Conservation (phyloP, 2,113 vertebrate species). For the Noturus placidus region DNA sequence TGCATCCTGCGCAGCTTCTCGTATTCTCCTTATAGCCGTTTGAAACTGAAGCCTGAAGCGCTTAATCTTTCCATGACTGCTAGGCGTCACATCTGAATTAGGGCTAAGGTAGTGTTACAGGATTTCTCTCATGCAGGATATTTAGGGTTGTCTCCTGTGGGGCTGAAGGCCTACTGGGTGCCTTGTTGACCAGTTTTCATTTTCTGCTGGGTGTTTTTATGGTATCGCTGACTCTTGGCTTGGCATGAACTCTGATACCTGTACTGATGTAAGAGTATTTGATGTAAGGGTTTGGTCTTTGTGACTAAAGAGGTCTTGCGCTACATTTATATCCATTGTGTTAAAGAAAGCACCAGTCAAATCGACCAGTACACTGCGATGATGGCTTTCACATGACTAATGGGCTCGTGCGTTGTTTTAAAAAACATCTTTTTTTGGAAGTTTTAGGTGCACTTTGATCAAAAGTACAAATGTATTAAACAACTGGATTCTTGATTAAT, state of each 20-base stretch:
- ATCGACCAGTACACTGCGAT: neutral
- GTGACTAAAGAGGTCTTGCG: neutral
- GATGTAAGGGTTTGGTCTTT: neutral
- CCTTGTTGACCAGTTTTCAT: neutral
- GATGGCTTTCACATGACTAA: neutral
- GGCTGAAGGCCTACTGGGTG: neutral
- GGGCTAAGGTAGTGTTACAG: conserved; percentile 39
- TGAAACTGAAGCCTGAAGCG: conserved; percentile 1
- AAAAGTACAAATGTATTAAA: neutral
- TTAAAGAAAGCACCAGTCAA: neutral
- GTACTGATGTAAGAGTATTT: too few species aligned
- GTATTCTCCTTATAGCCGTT: neutral
- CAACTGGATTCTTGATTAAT: neutral
- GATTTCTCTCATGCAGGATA: conserved; percentile 22
- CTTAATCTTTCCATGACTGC: conserved; percentile 32
- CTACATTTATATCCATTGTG: neutral
- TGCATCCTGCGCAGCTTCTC: neutral
- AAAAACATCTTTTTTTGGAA: neutral
- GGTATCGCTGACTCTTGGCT: neutral
- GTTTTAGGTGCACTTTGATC: neutral
- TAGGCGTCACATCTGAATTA: conserved; percentile 22
- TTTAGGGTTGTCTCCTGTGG: neutral
- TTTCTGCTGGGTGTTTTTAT: neutral
- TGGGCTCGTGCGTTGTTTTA: neutral
- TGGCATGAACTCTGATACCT: neutral